phyloP scores from a whole-genome alignment of 2,888 invertebrate species.

The Aquatica leii region DNA sequence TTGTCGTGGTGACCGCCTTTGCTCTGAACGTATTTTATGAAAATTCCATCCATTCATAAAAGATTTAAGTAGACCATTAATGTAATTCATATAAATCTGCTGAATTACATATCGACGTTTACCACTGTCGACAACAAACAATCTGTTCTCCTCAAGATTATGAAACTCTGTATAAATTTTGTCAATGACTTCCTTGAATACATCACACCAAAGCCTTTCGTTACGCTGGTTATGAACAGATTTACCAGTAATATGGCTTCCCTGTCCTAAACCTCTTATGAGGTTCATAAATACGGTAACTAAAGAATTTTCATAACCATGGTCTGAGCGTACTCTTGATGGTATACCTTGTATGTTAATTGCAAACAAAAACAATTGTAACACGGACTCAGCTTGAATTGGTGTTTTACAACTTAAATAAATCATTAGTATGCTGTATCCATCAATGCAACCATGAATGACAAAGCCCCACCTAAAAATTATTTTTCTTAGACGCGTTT shows the following conservation, averaged over 20 bases:
- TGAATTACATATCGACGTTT: constrained; percentile 11
- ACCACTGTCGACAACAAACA: too few relatives aligned
- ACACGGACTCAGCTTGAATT: constrained; percentile 7
- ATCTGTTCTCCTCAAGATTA: constrained; percentile 10
- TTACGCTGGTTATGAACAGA: constrained; percentile 12
- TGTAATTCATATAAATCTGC: background rate
- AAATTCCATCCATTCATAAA: constrained; percentile 19
- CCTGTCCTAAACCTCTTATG: constrained; percentile 9
- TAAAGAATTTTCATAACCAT: constrained; percentile 12
- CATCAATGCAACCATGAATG: constrained; percentile 20
- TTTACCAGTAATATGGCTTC: constrained; percentile 19
- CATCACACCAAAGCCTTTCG: constrained; percentile 20
- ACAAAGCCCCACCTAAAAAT: constrained; percentile 21
- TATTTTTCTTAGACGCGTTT: background rate
- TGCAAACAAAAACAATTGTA: background rate
- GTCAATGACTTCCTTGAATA: constrained; percentile 12
- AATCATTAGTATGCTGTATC: constrained; percentile 5
- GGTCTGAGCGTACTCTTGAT: constrained; percentile 14
- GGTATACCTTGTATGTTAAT: constrained; percentile 5
- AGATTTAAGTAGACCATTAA: constrained; percentile 2
- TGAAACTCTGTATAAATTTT: constrained; percentile 7
- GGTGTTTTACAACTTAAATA: constrained; percentile 16
- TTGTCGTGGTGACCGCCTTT: constrained; percentile 6
- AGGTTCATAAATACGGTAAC: constrained; percentile 15
- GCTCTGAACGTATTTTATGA: constrained; percentile 13